These are phyloP conservation scores for Halictus ligatus DNA, from an alignment of 2,888 invertebrate genomes.

Conservation along the genomic window DNA sequence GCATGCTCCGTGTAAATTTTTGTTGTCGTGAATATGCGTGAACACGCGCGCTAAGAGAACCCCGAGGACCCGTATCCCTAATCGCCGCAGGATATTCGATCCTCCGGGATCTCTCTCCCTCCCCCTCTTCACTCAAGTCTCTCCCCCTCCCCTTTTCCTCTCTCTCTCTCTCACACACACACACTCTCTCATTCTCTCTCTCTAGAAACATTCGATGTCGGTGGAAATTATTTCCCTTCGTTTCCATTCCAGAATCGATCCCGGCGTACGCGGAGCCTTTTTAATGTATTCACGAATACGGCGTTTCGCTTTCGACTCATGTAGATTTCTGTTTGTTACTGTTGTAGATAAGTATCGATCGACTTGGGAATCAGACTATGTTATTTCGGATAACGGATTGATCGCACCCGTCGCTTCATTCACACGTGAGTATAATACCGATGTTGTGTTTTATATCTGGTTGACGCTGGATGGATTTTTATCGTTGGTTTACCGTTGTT, in stretches of 20 bases:
- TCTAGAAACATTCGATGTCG: neutral
- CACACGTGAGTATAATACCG: conserved; percentile 79
- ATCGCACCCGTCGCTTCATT: conserved; percentile 83
- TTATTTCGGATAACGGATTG: conserved; percentile 83
- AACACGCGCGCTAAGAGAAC: conserved; percentile 48
- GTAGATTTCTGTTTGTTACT: conserved; percentile 42
- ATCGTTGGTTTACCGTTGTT: neutral
- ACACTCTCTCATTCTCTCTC: neutral
- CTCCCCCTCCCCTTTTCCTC: neutral
- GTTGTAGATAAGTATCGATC: conserved; percentile 78
- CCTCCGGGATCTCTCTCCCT: neutral
- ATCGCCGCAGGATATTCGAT: neutral
- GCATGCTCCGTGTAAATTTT: conserved; percentile 57
- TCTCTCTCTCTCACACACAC: neutral
- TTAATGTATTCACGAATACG: neutral
- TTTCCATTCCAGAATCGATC: neutral
- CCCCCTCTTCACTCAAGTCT: neutral
- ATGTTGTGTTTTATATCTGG: neutral
- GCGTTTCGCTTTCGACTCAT: conserved; percentile 14
- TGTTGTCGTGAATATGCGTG: conserved; percentile 60
- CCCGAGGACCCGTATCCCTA: neutral
- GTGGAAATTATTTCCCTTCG: neutral
- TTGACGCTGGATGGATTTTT: neutral
- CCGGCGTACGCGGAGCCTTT: neutral
- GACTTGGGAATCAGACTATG: conserved; percentile 81